A percentile compares a stretch with the other conserved stretches of the same genome.
Evolutionary conservation across 1,140 invertebrate genomes (phyloP).

Genomic region (Lutraria rhynchaena): DNA sequence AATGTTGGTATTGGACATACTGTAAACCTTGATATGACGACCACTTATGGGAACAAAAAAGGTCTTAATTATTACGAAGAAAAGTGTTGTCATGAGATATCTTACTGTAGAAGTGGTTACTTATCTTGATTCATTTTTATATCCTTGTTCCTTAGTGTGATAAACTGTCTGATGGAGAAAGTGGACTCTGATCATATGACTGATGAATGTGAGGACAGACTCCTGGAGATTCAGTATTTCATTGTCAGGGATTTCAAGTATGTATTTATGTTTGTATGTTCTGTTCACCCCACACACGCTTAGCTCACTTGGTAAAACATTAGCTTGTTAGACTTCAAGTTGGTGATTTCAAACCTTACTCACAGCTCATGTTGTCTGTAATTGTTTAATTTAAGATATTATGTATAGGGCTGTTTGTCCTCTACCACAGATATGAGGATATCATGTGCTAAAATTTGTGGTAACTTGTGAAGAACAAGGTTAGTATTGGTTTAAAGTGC

Average conservation of each 20-base stretch:
- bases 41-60: no score
- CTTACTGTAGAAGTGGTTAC: no score
- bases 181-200: constrained; percentile 93
- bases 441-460: no score
- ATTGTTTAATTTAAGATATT: constrained; percentile 9
- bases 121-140: no score
- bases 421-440: no score
- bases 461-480: no score
- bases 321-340: background rate
- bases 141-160: constrained; percentile 85
- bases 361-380: background rate
- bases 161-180: constrained; percentile 97
- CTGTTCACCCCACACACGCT: background rate
- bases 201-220: constrained; percentile 92
- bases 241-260: constrained; percentile 95
- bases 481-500: no score
- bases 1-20: no score
- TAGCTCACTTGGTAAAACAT: constrained; percentile 3
- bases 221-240: constrained; percentile 99
- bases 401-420: no score
- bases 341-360: background rate
- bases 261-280: constrained; percentile 46
- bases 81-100: no score
- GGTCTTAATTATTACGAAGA: no score
- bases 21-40: no score